These are phyloP conservation scores for Gonatopus flavifemur DNA, from an alignment of 1,140 invertebrate species.

Conservation along the genomic window DNA sequence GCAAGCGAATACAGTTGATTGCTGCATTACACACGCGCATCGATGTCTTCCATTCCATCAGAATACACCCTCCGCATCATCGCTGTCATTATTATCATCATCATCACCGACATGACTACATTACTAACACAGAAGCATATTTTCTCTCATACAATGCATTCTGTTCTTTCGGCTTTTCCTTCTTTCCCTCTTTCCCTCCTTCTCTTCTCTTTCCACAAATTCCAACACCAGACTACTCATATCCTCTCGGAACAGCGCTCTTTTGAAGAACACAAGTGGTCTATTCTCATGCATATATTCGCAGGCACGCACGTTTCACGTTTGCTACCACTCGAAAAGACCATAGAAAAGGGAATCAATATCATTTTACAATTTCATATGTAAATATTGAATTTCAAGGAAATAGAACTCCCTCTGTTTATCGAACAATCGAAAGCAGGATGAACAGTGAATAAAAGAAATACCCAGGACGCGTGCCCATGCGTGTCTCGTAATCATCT, in stretches of 20 bases:
- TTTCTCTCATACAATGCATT: slow-evolving; percentile 10
- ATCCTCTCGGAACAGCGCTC: slow-evolving; percentile 13
- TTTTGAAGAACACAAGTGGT: slow-evolving; percentile 36
- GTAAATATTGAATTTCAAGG: too few species aligned
- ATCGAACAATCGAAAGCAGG: neutral
- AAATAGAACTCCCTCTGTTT: neutral
- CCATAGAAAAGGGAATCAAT: too few species aligned
- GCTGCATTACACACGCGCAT: neutral
- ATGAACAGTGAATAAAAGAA: too few species aligned
- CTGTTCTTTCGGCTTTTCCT: slow-evolving; percentile 1
- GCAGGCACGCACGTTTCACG: slow-evolving; percentile 17
- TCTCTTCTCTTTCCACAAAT: slow-evolving; percentile 32
- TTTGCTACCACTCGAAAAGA: slow-evolving; percentile 19
- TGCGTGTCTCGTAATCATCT: too few species aligned
- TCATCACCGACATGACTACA: neutral
- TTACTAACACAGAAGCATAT: slow-evolving; percentile 15
- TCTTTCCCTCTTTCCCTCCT: slow-evolving; percentile 3
- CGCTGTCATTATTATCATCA: neutral
- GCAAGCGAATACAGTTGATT: slow-evolving; percentile 18
- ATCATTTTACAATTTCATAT: too few species aligned
- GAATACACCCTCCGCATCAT: slow-evolving; percentile 15
- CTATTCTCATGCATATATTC: slow-evolving; percentile 41
- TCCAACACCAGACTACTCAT: slow-evolving; percentile 33
- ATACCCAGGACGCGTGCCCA: too few species aligned
- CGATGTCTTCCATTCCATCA: slow-evolving; percentile 25